Percentiles rank a stretch among this genome's conserved stretches.
These are phyloP conservation scores for Eulemur albifrons DNA, from an alignment of 2,797 vertebrate genomes.

Conservation along the genomic window DNA sequence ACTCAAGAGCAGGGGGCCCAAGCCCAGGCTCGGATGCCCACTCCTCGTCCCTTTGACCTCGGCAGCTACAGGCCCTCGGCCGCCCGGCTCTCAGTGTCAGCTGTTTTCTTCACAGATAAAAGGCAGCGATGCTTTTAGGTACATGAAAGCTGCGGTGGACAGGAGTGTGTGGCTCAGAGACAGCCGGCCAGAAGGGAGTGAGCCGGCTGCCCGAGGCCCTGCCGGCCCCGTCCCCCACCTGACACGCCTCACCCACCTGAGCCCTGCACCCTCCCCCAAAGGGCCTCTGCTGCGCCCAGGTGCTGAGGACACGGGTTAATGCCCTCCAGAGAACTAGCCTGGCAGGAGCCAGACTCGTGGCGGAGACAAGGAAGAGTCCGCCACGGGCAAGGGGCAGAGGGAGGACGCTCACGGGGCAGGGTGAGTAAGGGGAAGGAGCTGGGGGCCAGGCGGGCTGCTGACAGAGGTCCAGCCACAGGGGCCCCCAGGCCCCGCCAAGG, in stretches of 20 bases:
- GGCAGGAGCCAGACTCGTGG: not conserved
- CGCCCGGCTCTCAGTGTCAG: constrained; percentile 65
- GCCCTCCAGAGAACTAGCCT: not conserved
- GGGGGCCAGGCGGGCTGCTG: not conserved
- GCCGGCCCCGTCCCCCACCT: not conserved
- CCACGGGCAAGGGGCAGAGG: not conserved
- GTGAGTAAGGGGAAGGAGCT: no score
- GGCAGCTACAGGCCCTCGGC: not conserved
- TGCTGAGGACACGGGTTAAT: not conserved
- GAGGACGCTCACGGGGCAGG: not conserved
- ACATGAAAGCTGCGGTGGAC: constrained; percentile 71
- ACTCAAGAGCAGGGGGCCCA: not conserved
- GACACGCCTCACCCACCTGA: not conserved
- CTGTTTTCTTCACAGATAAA: constrained; percentile 81
- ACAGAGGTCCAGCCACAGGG: no score
- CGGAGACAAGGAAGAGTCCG: not conserved
- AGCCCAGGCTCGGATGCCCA: not conserved
- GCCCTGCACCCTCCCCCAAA: rapidly evolving
- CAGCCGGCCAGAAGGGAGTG: not conserved
- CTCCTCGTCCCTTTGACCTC: constrained; percentile 66
- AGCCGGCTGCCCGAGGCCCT: not conserved
- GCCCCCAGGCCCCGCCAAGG: not conserved
- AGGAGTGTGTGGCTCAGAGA: constrained; percentile 70
- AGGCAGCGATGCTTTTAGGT: constrained; percentile 79
- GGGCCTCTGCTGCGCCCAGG: not conserved